Base-by-base conservation (phyloP, 2,797 vertebrate species). In the Pseudocheirus occidentalis region DNA sequence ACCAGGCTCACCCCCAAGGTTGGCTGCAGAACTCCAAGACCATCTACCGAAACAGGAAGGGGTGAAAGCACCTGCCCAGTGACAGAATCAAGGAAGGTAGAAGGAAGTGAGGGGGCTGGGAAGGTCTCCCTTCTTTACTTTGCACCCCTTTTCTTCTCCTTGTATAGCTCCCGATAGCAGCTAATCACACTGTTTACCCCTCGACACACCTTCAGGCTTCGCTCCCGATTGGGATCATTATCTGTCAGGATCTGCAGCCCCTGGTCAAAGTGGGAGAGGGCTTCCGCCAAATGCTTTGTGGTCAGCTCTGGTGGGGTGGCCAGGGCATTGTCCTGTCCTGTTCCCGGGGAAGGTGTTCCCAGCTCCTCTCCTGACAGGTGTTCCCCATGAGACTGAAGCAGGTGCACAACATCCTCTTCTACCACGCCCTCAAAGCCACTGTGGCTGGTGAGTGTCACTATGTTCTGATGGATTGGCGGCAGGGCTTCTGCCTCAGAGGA, bases 161-260 rank as follows among this genome's bases (percentile, higher is more conserved):
- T 1, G 29, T 95, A 53, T 89, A 92, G 90, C 54, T 95, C 94
- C 73, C 58, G 0, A 90, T 95, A 81, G 55, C 0, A 1, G 90
- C 92, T 28, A 0, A 95, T 92, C 52, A 90, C 91, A 31, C 90
- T 14, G 27, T 94, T 73, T 58, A 96, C 90, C 56, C 24, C 10
- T 53, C 46, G 5, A 58, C 93, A 96, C 34, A 93, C 94, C 50
- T 3, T 4, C n/a, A 96, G 90, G 31, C 96, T 92, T 16, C 27
- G 27, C 28, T 97, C 95, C 55, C 53, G 2, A 81, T 94, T 96
- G 27, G 94, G 73, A 29, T 96, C 93, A 0, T 95, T 96, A 53
- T 97, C 94, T 9, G 4, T 16, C 52, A 97, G 92, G 94, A 97
- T 56, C 28, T 0, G 14, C 54, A 97, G 90, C 40, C 91, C 96